Evolutionary conservation across 2,888 invertebrate genomes (phyloP).

Genomic region (Neuroscelio doddi): DNA sequence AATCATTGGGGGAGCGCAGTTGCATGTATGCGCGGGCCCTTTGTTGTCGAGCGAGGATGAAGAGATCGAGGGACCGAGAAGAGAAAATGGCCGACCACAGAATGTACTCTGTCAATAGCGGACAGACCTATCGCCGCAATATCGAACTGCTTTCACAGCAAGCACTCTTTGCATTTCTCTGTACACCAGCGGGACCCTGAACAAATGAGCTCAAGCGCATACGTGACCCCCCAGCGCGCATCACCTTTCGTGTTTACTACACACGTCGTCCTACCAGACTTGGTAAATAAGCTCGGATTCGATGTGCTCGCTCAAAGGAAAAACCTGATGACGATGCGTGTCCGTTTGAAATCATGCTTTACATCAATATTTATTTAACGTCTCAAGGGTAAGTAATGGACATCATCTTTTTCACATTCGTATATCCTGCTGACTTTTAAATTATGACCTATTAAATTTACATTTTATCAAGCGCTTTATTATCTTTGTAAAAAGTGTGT

Average conservation of each 20-base stretch:
- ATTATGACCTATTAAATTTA: neutral
- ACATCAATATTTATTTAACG: neutral
- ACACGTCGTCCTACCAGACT: constrained; percentile 9
- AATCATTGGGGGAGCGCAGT: constrained; percentile 48
- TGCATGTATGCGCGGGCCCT: constrained; percentile 16
- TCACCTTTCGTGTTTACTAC: constrained; percentile 23
- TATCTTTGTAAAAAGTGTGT: no score
- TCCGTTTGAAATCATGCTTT: neutral
- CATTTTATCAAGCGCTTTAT: neutral
- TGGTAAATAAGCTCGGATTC: constrained; percentile 13
- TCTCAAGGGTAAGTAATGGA: no score
- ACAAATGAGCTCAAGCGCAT: constrained; percentile 5
- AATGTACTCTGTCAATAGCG: constrained; percentile 3
- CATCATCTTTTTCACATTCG: no score
- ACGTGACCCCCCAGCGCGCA: constrained; percentile 8
- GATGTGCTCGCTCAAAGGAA: constrained; percentile 15
- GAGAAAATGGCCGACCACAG: constrained; percentile 2
- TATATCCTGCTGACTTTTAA: no score
- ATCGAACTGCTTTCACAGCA: neutral
- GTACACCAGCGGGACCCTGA: neutral
- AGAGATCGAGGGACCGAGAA: constrained; percentile 11
- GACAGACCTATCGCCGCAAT: neutral
- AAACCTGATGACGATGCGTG: constrained; percentile 9
- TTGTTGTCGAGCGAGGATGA: constrained; percentile 14
- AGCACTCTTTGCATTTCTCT: neutral